These are phyloP conservation scores for Drosophila buzzatii DNA, from an alignment of 2,888 invertebrate species.

Conservation along the genomic window DNA sequence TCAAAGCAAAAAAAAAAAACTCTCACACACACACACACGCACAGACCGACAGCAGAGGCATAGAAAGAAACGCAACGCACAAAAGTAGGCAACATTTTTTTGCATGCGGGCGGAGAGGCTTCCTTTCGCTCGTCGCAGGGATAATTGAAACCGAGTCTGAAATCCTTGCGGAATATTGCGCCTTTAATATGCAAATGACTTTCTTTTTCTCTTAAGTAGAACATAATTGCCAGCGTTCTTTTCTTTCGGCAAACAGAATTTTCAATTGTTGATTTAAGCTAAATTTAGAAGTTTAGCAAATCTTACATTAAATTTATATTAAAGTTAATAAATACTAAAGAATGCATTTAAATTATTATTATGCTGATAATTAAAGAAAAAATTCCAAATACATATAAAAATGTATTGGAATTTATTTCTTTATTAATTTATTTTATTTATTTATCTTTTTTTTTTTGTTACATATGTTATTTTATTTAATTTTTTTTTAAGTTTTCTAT, in stretches of 20 bases:
- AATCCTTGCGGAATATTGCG: conserved; percentile 10
- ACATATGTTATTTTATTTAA: too few species aligned
- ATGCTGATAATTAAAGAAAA: too few species aligned
- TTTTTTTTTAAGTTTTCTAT: too few species aligned
- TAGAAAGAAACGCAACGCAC: conserved; percentile 32
- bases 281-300: not conserved
- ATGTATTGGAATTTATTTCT: too few species aligned
- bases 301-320: not conserved
- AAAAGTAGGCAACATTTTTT: conserved; percentile 56
- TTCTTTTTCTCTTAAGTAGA: conserved; percentile 5
- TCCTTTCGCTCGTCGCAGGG: conserved; percentile 5
- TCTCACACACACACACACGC: not conserved
- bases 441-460: too few species aligned
- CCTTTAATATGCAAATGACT: conserved; percentile 8
- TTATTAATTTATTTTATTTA: too few species aligned
- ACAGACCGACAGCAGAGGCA: not conserved
- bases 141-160: conserved; percentile 40
- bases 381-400: too few species aligned
- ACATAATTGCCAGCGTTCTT: conserved; percentile 3
- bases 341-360: too few species aligned
- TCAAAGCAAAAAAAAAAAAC: conserved; percentile 1
- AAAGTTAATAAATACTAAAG: too few species aligned
- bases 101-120: conserved; percentile 30
- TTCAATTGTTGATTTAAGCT: not conserved
- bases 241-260: not conserved